Conservation (phyloP, 2,888 invertebrate genomes). For the Prosopocoilus inquinatus region DNA sequence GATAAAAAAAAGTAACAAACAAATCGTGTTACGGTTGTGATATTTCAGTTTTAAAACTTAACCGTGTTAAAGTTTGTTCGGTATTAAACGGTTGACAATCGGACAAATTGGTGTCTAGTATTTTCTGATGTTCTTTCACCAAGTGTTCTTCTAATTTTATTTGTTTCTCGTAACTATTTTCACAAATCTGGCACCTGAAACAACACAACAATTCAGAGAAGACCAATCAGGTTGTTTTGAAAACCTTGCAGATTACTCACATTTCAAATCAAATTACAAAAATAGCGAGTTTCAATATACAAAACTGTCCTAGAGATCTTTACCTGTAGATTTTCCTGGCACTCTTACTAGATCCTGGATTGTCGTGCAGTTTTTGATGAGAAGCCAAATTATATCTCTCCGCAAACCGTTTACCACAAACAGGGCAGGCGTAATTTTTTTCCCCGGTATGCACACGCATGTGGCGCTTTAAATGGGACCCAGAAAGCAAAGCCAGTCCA, state of each 20-base stretch:
- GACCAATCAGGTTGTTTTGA: background rate
- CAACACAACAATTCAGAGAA: slow-evolving; percentile 2
- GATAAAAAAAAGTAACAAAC: no score
- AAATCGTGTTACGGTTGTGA: no score
- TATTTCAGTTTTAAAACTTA: no score
- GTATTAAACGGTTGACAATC: background rate
- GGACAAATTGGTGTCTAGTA: background rate
- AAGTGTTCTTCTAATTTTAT: slow-evolving; percentile 41
- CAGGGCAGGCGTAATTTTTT: slow-evolving; percentile 57
- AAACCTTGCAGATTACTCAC: background rate
- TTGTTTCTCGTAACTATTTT: slow-evolving; percentile 36
- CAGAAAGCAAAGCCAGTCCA: slow-evolving; percentile 61
- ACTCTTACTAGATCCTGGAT: background rate
- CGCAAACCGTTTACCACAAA: slow-evolving; percentile 61
- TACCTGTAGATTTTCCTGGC: slow-evolving; percentile 19
- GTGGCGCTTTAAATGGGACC: slow-evolving; percentile 67
- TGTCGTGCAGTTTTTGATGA: slow-evolving; percentile 39
- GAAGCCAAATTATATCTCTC: slow-evolving; percentile 52
- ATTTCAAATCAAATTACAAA: no score
- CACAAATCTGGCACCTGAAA: slow-evolving; percentile 39
- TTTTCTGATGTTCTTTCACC: slow-evolving; percentile 35
- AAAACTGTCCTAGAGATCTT: slow-evolving; percentile 3
- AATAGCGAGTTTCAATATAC: background rate
- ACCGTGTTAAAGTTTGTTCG: background rate
- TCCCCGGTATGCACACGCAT: slow-evolving; percentile 66